Percentiles rank a stretch among this genome's conserved stretches.
These are phyloP conservation scores for Gallinago solitaria DNA, from an alignment of 2,797 vertebrate species.

Conservation along the genomic window DNA sequence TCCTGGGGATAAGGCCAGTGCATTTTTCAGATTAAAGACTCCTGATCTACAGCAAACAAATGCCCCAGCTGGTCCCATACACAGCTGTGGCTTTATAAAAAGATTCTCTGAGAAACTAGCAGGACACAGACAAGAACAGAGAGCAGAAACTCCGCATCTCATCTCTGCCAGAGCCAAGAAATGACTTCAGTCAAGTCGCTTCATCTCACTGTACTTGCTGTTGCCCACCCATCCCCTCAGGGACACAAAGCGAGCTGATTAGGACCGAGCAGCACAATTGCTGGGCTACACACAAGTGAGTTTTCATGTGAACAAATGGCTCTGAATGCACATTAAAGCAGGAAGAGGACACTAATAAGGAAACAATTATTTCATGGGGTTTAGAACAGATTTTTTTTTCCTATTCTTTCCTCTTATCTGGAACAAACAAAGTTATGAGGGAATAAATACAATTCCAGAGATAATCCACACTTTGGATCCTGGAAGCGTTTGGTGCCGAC, in stretches of 20 bases:
- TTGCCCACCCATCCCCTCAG: neutral
- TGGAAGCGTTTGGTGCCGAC: neutral
- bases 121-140: neutral
- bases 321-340: neutral
- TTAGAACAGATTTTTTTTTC: neutral
- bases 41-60: neutral
- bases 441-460: constrained; percentile 31
- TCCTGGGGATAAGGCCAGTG: neutral
- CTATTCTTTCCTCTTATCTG: constrained; percentile 10
- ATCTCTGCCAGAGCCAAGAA: neutral
- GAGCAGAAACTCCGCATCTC: neutral
- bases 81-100: neutral
- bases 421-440: neutral
- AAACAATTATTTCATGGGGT: neutral
- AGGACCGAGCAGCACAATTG: fast-evolving
- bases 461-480: constrained; percentile 40
- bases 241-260: neutral
- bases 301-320: neutral
- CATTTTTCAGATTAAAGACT: neutral
- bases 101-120: neutral
- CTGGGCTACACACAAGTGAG: neutral
- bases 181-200: neutral
- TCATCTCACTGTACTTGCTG: neutral
- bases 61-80: neutral
- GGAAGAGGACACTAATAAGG: neutral